Evolutionary conservation across 2,888 invertebrate species (phyloP).

Genomic region (Scaptomyza caliginosa): DNA sequence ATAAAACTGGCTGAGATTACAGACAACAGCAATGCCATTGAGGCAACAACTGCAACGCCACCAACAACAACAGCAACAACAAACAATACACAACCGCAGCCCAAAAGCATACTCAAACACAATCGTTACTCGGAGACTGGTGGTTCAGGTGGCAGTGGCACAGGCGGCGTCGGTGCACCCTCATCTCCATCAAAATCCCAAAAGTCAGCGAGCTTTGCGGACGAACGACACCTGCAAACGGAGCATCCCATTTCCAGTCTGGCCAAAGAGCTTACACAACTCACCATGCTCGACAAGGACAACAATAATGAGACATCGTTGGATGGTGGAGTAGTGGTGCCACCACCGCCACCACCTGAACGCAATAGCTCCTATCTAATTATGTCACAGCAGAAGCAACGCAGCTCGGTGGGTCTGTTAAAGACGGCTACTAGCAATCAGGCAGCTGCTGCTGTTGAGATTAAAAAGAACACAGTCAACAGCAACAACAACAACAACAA

Average conservation of each 20-base stretch:
- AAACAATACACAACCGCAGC: slow-evolving; percentile 67
- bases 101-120: slow-evolving; percentile 84
- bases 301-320: slow-evolving; percentile 62
- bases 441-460: slow-evolving; percentile 64
- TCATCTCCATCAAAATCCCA: slow-evolving; percentile 84
- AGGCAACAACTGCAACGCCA: slow-evolving; percentile 25
- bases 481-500: slow-evolving; percentile 69
- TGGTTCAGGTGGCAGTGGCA: slow-evolving; percentile 46
- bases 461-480: slow-evolving; percentile 65
- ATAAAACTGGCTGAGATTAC: slow-evolving; percentile 76
- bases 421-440: slow-evolving; percentile 79
- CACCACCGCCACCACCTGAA: slow-evolving; percentile 92
- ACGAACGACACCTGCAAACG: slow-evolving; percentile 80
- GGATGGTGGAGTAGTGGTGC: slow-evolving; percentile 46
- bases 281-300: slow-evolving; percentile 74
- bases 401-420: slow-evolving; percentile 75
- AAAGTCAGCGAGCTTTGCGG: slow-evolving; percentile 83
- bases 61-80: slow-evolving; percentile 10
- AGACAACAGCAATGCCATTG: slow-evolving; percentile 58
- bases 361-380: slow-evolving; percentile 94
- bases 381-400: slow-evolving; percentile 87
- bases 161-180: slow-evolving; percentile 60
- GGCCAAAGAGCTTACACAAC: slow-evolving; percentile 79
- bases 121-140: slow-evolving; percentile 79
- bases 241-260: slow-evolving; percentile 81